These are phyloP conservation scores for Tetramorium bicarinatum DNA, from an alignment of 2,888 invertebrate genomes.

Conservation along the genomic window DNA sequence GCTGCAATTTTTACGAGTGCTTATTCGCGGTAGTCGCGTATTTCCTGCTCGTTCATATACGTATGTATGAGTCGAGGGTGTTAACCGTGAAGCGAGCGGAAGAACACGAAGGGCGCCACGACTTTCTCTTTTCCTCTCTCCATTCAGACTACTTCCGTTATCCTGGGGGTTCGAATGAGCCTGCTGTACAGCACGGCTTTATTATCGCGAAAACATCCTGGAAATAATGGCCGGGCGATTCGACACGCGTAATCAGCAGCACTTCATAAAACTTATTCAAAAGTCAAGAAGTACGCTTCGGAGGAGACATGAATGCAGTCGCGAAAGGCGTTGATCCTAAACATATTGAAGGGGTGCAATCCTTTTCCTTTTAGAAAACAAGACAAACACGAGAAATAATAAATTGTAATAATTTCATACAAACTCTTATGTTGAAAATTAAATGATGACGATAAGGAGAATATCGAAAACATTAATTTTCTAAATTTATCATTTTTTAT, in stretches of 20 bases:
- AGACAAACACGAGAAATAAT: neutral
- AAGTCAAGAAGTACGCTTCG: conserved; percentile 41
- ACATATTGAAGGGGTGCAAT: neutral
- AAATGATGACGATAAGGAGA: neutral
- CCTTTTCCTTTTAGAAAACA: neutral
- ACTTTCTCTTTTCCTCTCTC: conserved; percentile 68
- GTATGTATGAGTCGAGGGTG: conserved; percentile 70
- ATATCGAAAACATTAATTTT: neutral
- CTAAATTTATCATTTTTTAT: neutral
- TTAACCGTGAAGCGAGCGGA: conserved; percentile 76
- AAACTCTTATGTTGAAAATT: neutral
- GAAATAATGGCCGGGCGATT: conserved; percentile 75
- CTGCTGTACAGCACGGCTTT: conserved; percentile 67
- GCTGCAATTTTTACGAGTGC: conserved; percentile 75
- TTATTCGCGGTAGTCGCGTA: conserved; percentile 75
- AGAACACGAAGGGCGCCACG: conserved; percentile 78
- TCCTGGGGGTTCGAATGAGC: conserved; percentile 72
- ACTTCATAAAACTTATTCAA: conserved; percentile 66
- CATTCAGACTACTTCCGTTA: conserved; percentile 78
- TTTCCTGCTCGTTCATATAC: conserved; percentile 66
- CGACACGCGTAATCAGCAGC: conserved; percentile 61
- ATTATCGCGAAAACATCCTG: conserved; percentile 77
- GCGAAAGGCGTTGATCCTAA: neutral
- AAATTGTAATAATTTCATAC: neutral
- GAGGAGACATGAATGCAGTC: conserved; percentile 14